Evolutionary conservation across 2,888 invertebrate species (phyloP).

Genomic region (Pteria penguin): DNA sequence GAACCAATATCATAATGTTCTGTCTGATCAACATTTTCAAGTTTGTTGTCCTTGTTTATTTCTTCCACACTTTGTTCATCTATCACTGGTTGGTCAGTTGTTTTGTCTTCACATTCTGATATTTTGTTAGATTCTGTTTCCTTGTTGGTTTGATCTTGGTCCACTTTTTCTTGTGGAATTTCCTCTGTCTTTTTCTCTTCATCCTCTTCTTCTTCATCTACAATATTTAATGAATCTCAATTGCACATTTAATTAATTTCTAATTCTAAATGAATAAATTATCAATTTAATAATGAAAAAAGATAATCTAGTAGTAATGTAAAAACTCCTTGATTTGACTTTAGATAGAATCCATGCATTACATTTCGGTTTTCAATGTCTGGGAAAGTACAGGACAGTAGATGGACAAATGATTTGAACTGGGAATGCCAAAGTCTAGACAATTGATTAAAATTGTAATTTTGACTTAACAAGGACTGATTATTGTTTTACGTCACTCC

Average conservation of each 20-base stretch:
- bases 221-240: slow-evolving; percentile 27
- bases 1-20: too few species aligned
- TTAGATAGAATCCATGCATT: too few species aligned
- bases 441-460: too few species aligned
- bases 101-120: background rate
- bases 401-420: too few species aligned
- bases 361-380: too few species aligned
- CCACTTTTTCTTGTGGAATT: background rate
- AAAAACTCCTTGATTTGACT: too few species aligned
- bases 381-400: too few species aligned
- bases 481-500: too few species aligned
- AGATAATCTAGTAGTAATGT: too few species aligned
- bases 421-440: too few species aligned
- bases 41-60: background rate
- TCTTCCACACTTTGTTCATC: background rate
- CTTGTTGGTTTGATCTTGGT: background rate
- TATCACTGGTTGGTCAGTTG: background rate
- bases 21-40: background rate
- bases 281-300: too few species aligned
- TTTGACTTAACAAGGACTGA: too few species aligned
- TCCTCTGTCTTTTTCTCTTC: slow-evolving; percentile 25
- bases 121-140: background rate
- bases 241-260: background rate
- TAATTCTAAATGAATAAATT: background rate
- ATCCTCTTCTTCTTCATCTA: slow-evolving; percentile 1